phyloP scores from a whole-genome alignment of 1,140 invertebrate species.

The Cataglyphis hispanica region DNA sequence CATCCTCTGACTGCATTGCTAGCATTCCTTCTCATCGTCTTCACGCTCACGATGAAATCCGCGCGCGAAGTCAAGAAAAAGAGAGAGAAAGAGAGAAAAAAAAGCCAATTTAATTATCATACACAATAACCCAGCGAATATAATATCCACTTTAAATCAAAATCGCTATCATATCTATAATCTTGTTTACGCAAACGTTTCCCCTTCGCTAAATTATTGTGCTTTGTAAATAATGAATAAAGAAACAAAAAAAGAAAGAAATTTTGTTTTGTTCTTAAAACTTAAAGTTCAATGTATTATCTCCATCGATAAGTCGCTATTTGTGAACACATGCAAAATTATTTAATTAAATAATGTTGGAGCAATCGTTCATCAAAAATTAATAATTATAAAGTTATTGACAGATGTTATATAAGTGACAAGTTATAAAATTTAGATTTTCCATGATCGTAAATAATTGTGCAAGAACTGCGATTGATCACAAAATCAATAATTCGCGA shows the following conservation, averaged over 20 bases:
- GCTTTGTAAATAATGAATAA: background rate
- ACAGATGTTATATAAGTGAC: background rate
- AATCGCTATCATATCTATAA: background rate
- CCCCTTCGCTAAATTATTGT: background rate
- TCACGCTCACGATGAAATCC: constrained; percentile 60
- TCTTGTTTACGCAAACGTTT: background rate
- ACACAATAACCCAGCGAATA: constrained; percentile 14
- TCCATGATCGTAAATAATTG: background rate
- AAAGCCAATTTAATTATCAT: constrained; percentile 62
- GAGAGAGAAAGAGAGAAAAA: constrained; percentile 49
- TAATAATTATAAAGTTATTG: background rate
- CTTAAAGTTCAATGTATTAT: background rate
- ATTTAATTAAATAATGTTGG: constrained; percentile 10
- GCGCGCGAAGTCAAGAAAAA: constrained; percentile 54
- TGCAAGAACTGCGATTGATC: background rate
- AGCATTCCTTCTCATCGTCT: constrained; percentile 63
- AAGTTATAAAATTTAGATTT: no score
- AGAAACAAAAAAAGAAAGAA: background rate
- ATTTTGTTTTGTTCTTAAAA: background rate
- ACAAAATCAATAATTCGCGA: background rate
- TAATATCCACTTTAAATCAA: background rate
- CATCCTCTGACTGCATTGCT: constrained; percentile 68
- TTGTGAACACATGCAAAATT: background rate
- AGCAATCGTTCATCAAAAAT: background rate
- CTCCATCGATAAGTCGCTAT: background rate